phyloP scores from a whole-genome alignment of 1,140 invertebrate species.

The Drosophila micromelanica region DNA sequence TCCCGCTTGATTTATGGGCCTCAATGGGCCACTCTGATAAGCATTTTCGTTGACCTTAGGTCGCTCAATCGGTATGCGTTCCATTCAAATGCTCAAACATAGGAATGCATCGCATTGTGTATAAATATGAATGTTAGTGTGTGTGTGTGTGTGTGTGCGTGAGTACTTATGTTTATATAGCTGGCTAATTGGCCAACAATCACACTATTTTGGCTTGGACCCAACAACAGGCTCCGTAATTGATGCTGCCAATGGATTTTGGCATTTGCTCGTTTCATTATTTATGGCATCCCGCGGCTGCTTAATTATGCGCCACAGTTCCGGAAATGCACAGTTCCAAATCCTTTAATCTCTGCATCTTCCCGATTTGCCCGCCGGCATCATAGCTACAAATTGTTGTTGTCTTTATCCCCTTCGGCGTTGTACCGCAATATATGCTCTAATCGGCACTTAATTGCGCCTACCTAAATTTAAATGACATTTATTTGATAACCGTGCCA shows the following conservation, averaged over 20 bases:
- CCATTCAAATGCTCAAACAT: constrained; percentile 9
- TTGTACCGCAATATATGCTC: neutral
- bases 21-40: constrained; percentile 24
- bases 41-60: constrained; percentile 30
- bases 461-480: neutral
- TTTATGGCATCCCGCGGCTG: constrained; percentile 62
- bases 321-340: constrained; percentile 63
- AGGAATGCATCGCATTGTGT: no score
- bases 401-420: neutral
- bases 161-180: neutral
- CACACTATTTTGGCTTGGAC: constrained; percentile 22
- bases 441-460: neutral
- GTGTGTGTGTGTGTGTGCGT: neutral
- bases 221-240: constrained; percentile 24
- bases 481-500: neutral
- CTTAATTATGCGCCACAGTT: constrained; percentile 66
- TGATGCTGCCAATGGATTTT: constrained; percentile 42
- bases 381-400: constrained; percentile 9
- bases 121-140: neutral
- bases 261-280: constrained; percentile 51
- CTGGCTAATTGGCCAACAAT: constrained; percentile 33
- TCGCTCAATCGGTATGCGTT: constrained; percentile 1
- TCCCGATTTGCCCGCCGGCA: neutral
- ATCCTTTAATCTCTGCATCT: constrained; percentile 58
- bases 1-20: constrained; percentile 24